Evolutionary conservation across 53 echinoderm and acorn worm genomes (phyloP), one percentile per base, ranked within the genome.

Genomic region (Mesocentrotus franciscanus): DNA sequence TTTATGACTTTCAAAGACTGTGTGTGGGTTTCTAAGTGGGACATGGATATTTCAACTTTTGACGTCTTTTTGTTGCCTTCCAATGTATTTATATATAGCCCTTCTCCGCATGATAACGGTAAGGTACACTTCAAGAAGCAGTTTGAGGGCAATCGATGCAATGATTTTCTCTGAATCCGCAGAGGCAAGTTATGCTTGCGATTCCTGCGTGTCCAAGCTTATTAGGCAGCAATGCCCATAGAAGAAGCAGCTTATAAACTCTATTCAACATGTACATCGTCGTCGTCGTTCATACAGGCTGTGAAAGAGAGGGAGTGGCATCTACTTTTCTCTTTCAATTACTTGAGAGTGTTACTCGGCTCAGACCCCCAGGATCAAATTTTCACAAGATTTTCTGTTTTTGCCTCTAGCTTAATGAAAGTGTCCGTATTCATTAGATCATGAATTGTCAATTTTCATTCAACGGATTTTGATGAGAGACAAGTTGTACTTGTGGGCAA

Each of bases 351-450:
- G 95, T 94, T 66, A 70, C 95, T 94, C 70, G 1, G 36, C 94
- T 58, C 17, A 85, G 95, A 94, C 87, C 87, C 71, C 17, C 87
- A 42, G 85, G 95, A 62, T 85, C 94, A 79, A 62, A 93, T 93
- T 93, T 81, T 92, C 66, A 72, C 85, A 42, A 70, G 95, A 85
- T 94, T 85, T 64, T 85, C 71, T 64, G 71, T 49, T 68, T 94
- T 94, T 94, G 95, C 95, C 95, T 68, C 64, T 78, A 68, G 95
- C 72, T 94, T 85, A 94, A 94, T 94, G 95, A 94, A 85, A 85
- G 55, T 94, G 95, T 72, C 95, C 13, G 61, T 59, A 22, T 61
- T 60, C 56, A 81, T 93, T 76, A 56, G 59, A 93, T 78, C 94
- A 81, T 49, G 83, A 57, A 59, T 79, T 91, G 91, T 91, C 91